These are phyloP conservation scores for Bolinopsis microptera DNA, from an alignment of 37 sponge, comb jelly and placozoan species.

Conservation along the genomic window DNA sequence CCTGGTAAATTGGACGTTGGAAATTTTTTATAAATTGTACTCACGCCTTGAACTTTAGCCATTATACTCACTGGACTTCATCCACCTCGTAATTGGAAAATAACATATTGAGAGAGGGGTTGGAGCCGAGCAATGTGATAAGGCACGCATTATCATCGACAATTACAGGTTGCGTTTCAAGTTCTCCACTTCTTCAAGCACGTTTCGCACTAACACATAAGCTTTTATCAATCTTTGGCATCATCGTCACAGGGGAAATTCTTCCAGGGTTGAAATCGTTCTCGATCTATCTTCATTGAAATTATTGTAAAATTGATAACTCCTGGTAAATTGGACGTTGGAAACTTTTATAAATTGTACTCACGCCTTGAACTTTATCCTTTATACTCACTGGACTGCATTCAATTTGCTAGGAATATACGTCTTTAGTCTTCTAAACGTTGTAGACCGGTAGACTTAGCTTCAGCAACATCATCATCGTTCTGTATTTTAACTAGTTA, in stretches of 20 bases:
- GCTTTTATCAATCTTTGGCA: not conserved
- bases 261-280: not conserved
- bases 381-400: not conserved
- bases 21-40: not conserved
- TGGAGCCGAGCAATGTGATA: too few species aligned
- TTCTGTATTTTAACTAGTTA: not conserved
- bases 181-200: too few species aligned
- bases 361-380: not conserved
- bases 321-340: not conserved
- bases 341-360: not conserved
- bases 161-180: too few species aligned
- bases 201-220: too few species aligned
- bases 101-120: too few species aligned
- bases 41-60: not conserved
- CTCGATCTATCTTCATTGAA: not conserved
- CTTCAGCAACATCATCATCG: not conserved
- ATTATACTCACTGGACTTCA: not conserved
- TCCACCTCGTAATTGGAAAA: too few species aligned
- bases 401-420: not conserved
- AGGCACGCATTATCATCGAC: too few species aligned
- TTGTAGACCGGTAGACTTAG: too few species aligned
- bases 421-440: too few species aligned
- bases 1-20: not conserved
- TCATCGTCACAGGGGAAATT: not conserved
- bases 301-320: not conserved